Base-by-base conservation (phyloP, 1,140 invertebrate genomes). In the Bombus sibiricus region DNA sequence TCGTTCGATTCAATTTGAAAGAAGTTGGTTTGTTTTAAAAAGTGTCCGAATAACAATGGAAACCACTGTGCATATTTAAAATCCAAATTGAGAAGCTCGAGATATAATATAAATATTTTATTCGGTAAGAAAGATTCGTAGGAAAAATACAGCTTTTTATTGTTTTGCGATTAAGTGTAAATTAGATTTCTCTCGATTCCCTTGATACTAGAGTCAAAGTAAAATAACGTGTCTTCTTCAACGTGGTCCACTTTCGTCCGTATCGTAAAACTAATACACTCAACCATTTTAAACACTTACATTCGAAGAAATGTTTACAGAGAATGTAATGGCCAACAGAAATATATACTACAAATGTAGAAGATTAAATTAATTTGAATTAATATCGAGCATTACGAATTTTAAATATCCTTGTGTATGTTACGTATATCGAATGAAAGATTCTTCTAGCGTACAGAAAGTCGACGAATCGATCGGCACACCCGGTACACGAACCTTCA, bases 401-500 rank as follows among this genome's bases (percentile, higher is more conserved):
- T 13, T 62, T 28, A n/a, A 62, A 62, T 3, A n/a, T 13, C 4
- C 59, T 5, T n/a, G 59, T 12, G 28, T n/a, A n/a, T 12, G 12
- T 12, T n/a, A 62, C 22, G 59, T n/a, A 10, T 28, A 62, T 6
- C 47, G 0, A 62, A 28, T 12, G 3, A 12, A 62, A 28, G 59
- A 62, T 13, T 12, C 12, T 13, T 13, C 5, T 0, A 5, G 1
- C 0, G 0, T 4, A n/a, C 3, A 62, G 3, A 62, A n/a, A 62
- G 12, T 62, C 28, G 12, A n/a, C 10, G 59, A 62, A 62, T 62
- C 59, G 28, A 62, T n/a, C 0, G 12, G 0, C 28, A 62, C 59
- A 62, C 9, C 59, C 59, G 59, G 59, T 62, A 62, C 41, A 34
- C 22, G 74, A 76, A 76, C 74, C 34, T 76, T 76, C 47, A 75